Conservation (phyloP, 2,113 vertebrate genomes). For the Platysteira castanea region DNA sequence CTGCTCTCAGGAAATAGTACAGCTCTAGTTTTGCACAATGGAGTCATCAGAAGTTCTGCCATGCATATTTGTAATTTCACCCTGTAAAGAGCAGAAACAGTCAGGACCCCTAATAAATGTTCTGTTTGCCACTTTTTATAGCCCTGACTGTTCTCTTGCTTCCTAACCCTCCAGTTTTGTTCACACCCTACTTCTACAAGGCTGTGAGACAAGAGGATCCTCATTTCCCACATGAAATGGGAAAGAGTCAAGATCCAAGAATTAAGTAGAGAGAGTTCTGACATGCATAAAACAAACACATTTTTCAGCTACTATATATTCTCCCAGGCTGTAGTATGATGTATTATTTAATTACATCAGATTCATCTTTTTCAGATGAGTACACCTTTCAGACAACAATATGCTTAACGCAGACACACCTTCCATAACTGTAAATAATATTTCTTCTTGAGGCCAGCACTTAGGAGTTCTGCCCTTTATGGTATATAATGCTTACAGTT, state of each 20-base stretch:
- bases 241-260: background rate
- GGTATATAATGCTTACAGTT: background rate
- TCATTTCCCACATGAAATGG: background rate
- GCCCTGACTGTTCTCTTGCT: background rate
- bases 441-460: background rate
- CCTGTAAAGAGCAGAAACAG: background rate
- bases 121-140: background rate
- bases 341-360: background rate
- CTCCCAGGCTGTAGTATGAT: background rate
- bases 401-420: fast-evolving
- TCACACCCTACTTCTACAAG: background rate
- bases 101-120: background rate
- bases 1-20: background rate
- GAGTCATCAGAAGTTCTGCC: background rate
- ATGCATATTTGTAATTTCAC: background rate
- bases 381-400: background rate
- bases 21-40: background rate
- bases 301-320: background rate
- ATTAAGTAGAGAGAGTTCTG: background rate
- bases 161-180: background rate
- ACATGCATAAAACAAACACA: background rate
- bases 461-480: background rate
- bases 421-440: background rate
- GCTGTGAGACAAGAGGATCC: background rate
- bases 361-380: background rate